Evolutionary conservation across 2,888 invertebrate species (phyloP), one percentile per base, ranked within the genome.

Genomic region (Carpatolechia fugitivella): DNA sequence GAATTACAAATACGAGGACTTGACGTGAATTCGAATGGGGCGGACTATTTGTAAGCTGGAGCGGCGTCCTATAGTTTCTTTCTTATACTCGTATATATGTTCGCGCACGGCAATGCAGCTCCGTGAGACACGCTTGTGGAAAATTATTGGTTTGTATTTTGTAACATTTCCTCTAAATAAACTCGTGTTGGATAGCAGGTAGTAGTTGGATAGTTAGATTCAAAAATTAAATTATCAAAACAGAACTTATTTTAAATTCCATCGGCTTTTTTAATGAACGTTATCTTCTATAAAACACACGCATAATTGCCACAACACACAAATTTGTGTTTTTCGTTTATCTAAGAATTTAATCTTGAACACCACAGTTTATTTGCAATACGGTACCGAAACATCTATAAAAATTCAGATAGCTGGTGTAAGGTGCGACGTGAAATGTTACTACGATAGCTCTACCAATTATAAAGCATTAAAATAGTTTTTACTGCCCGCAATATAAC

Each of bases 1-100:
- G 89, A 89, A 90, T 90, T 86, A 88, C 86, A 90, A 87, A 85
- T 85, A 85, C 80, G 80, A 57, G 56, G 74, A 80, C 85, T 83
- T 80, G 86, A 82, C 81, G 77, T 82, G 88, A 88, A 89, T 87
- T 82, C 82, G 78, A 86, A 89, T 84, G 71, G 80, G 79, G 72
- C 70, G 67, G 69, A 64, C 67, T 72, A 69, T 72, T 73, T 71
- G 74, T 72, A 70, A 69, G 65, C 38, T 66, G 68, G 64, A 63
- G 65, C 58, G 57, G 61, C 61, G 67, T 64, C 65, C 24, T 72
- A 70, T 69, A 71, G 74, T 76, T 74, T 74, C 75, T 73, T 77
- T 76, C 74, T 77, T 71, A 69, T 68, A 56, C 46, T 14, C 13
- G 13, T 38, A 8, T 41, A 11, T 41, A 20, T 24, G 24, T 24